A percentile compares a stretch with the other conserved stretches of the same genome.
Conservation (phyloP, 2,888 invertebrate genomes). For the Synanthedon tipuliformis region DNA sequence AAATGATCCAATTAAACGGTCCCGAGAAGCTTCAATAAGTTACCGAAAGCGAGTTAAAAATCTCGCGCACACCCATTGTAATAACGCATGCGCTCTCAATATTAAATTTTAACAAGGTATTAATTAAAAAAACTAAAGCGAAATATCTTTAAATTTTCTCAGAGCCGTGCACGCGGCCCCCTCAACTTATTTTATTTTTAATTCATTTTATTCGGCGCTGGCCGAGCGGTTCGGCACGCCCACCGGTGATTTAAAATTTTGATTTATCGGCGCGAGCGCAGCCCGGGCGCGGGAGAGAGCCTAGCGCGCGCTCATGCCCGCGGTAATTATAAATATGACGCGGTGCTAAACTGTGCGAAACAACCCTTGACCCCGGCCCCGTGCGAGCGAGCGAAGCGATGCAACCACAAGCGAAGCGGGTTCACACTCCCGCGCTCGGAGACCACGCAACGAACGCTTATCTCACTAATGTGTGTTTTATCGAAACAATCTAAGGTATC, state of each 20-base stretch:
- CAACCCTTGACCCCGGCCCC: constrained; percentile 28
- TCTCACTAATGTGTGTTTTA: background rate
- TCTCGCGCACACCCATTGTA: constrained; percentile 68
- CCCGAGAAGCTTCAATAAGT: constrained; percentile 53
- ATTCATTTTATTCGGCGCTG: constrained; percentile 69
- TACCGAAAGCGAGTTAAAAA: constrained; percentile 60
- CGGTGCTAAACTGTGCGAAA: constrained; percentile 65
- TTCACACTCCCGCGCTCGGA: constrained; percentile 26
- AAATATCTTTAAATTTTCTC: constrained; percentile 68
- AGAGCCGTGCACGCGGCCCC: constrained; percentile 52
- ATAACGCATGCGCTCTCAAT: constrained; percentile 67
- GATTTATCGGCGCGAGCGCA: constrained; percentile 61
- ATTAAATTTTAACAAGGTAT: constrained; percentile 72
- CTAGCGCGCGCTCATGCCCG: constrained; percentile 37
- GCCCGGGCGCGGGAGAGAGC: constrained; percentile 29
- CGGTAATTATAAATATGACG: constrained; percentile 69
- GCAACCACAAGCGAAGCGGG: constrained; percentile 5
- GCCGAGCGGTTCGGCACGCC: constrained; percentile 55
- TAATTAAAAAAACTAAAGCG: constrained; percentile 71
- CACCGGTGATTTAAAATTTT: constrained; percentile 71
- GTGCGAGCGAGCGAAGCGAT: constrained; percentile 14
- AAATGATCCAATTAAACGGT: constrained; percentile 64
- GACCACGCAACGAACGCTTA: background rate
- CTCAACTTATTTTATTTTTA: constrained; percentile 64
- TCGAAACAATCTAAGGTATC: background rate